Base-by-base conservation (phyloP, 2,797 vertebrate species). In the Gobio occitaniae region DNA sequence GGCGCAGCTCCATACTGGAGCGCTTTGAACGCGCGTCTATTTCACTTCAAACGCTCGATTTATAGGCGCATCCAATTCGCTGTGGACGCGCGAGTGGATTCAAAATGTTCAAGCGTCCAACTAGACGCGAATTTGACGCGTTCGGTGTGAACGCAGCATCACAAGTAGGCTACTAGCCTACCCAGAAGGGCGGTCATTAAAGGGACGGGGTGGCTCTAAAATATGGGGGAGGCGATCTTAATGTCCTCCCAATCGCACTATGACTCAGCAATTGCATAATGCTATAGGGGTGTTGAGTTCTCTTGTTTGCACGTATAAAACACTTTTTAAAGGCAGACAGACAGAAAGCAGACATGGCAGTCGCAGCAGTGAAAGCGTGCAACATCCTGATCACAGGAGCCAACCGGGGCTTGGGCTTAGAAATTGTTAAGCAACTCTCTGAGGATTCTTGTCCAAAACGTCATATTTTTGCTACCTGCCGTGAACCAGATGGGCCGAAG, bases 371-470 rank as follows among this genome's bases (percentile, higher is more conserved):
- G 36, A 66, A 79, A 70, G 29, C 77, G 3, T 78, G 63, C 77
- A 91, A 65, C 4, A 32, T 93, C 19, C 87, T 96, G 36, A 91
- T 95, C 76, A 95, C 94, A 0, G 94, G 93, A 32, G 92, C 92
- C 68, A 95, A 95, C 91, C 48, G 90, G 0, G 93, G 94, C 0
- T 29, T 94, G 0, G 93, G 94, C 10, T 89, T 94, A 89, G 93
- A 93, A 52, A 36, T 93, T 2, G 82, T 94, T 3, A 89, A 13
- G 4, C 92, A 94, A 54, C 72, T 94, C 16, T 47, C 91, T 56
- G 88, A 85, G 25, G 13, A 69, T 9, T 16, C 78, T 1, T 32
- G 4, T 0, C 86, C 91, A 6, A 85, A 92, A 82, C 82, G 48
- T 1, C 72, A 84, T 50, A 83, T 95, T 7, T 94, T 95, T 61